phyloP scores from a whole-genome alignment of 2,797 vertebrate species.

The Cossypha caffra region DNA sequence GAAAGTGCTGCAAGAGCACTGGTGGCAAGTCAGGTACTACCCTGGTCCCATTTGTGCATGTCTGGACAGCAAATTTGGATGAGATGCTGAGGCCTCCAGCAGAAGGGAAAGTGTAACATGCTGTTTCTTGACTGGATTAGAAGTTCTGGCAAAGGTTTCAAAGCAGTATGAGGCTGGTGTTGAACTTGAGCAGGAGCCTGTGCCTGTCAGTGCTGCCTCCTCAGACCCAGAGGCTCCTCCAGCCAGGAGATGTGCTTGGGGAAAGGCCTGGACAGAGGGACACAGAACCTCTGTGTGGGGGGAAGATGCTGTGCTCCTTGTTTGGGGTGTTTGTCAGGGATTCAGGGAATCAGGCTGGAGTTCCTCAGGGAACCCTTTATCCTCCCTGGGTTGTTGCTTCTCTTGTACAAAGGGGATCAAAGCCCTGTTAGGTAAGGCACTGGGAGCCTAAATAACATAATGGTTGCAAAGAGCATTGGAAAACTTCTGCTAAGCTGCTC shows the following conservation, averaged over 20 bases:
- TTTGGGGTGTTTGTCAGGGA: background rate
- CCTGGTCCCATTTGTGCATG: background rate
- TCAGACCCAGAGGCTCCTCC: background rate
- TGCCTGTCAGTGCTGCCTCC: background rate
- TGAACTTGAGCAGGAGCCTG: background rate
- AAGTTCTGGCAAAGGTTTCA: slow-evolving; percentile 44
- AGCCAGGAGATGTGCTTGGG: background rate
- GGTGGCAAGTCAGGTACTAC: background rate
- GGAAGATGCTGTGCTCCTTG: background rate
- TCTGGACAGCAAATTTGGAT: background rate
- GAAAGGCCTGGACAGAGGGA: background rate
- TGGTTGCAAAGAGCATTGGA: background rate
- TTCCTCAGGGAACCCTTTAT: background rate
- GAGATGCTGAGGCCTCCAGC: background rate
- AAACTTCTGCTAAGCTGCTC: background rate
- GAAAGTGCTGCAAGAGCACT: background rate
- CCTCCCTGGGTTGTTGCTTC: background rate
- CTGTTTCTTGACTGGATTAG: slow-evolving; percentile 26
- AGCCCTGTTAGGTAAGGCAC: background rate
- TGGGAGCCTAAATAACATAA: background rate
- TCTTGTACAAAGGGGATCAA: background rate
- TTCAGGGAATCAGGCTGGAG: background rate
- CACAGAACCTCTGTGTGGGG: background rate
- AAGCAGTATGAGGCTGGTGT: background rate
- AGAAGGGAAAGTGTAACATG: background rate